phyloP scores from a whole-genome alignment of 2,797 vertebrate genomes.

The Acrossocheilus wenchowensis region DNA sequence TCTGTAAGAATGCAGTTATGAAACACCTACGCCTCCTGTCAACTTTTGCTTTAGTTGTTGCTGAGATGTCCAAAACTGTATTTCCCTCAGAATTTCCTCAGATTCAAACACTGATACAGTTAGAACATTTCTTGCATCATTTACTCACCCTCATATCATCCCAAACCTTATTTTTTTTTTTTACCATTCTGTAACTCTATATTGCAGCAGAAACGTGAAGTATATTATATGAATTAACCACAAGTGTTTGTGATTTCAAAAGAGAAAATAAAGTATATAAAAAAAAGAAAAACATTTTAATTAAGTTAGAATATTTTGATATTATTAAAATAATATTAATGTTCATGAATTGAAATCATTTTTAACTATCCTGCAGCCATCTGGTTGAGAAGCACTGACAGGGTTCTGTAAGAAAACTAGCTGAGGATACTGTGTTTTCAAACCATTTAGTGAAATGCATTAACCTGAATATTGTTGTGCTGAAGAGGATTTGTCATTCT shows the following conservation, averaged over 20 bases:
- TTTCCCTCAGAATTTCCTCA: not conserved
- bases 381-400: not conserved
- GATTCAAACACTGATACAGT: not conserved
- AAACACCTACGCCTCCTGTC: slow-evolving; percentile 55
- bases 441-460: not conserved
- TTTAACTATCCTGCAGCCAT: not conserved
- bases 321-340: not conserved
- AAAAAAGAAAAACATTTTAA: too few relatives aligned
- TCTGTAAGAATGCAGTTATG: slow-evolving; percentile 55
- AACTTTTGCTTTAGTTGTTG: slow-evolving; percentile 5
- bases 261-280: too few relatives aligned
- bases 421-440: not conserved
- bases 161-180: slow-evolving; percentile 3
- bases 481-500: not conserved
- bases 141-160: not conserved
- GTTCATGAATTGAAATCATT: not conserved
- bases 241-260: too few relatives aligned
- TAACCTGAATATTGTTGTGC: not conserved
- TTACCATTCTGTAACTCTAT: not conserved
- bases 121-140: not conserved
- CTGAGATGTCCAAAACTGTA: not conserved
- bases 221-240: too few relatives aligned
- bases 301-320: not conserved
- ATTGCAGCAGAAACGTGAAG: too few relatives aligned
- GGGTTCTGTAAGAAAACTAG: not conserved